Base-by-base conservation (phyloP, 2,113 vertebrate genomes). In the Ammodytes dubius region DNA sequence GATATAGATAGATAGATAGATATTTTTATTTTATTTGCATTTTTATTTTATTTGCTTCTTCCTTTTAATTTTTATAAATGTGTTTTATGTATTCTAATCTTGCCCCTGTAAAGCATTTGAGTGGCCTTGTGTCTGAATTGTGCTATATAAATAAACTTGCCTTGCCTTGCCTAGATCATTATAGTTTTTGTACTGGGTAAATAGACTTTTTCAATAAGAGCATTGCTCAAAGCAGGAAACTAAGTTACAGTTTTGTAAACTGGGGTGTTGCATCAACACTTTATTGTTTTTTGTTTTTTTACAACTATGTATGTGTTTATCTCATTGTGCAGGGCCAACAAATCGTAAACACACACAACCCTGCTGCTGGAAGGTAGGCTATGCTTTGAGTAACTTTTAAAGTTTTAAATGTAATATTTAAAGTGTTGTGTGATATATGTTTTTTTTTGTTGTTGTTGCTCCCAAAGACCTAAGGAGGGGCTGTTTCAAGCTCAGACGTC, bases 401-500 rank as follows among this genome's bases (percentile, higher is more conserved):
- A 70, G 45, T 37, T 43, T 0, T 27, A 27, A 27, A 27, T 27
- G 27, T 27, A 27, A 27, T 27, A 27, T 27, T 27, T 27, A 27
- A 27, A 27, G 5, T 52, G 7, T 27, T 12, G n/a, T 37, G 12
- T 74, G 6, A 56, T 11, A 72, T 11, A 19, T 67, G 7, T 27
- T 27, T 27, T 27, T 27, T 27, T 27, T 27, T 27, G 59, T 59
- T 60, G 43, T 37, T 8, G 83, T 64, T 75, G 56, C 60, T 65
- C 86, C 82, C 69, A 58, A 79, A 99, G 98, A 81, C 92, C 93
- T 3, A 96, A 95, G 77, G 96, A 98, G 77, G 89, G 95, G 79
- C 91, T 97, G 37, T 97, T 98, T 73, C 97, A 98, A 93, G 95
- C 96, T 2, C 98, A 99, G 85, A 97, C 97, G 0, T 99, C 98